Evolutionary conservation across 2,888 invertebrate genomes (phyloP), one percentile per base, ranked within the genome.

Genomic region (Stomorhina lunata): DNA sequence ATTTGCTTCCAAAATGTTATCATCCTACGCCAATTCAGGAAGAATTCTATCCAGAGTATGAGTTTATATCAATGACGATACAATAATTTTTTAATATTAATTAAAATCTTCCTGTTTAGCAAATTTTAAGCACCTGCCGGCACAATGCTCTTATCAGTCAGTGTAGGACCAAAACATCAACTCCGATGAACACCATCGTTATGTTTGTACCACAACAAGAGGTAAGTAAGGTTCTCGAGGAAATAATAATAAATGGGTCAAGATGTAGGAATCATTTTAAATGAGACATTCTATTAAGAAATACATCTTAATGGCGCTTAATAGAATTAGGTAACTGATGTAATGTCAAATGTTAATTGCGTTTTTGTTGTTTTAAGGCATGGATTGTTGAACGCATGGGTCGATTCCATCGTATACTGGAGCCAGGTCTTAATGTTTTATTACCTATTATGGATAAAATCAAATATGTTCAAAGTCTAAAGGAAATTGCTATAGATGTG

Each of bases 141-240:
- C 84, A 81, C 40, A 79, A 81, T 57, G 68, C 75, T 53, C 53
- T 84, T 22, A 63, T 82, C 32, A 83, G 65, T 45, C 84, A 84
- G 50, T 76, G 53, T 22, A 85, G 89, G 73, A 85, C 86, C 43
- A 89, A 89, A 82, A 85, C 89, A 12, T 93, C 93, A 17, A 95
- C 95, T 7, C 98, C 98, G 0, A 91, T 97, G 53, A 99, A 99
- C 92, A 98, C 98, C 6, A 92, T 97, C 82, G 92, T 99, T 75
- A 95, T 99, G 95, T 99, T 99, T 93, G 99, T 99, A 22, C 99
- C 99, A 3, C 99, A 99, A 91, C 99, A 99, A 93, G 99, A 99
- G 94, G 98, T 96, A 92, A 87, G 72, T 84, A n/a, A n/a, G n/a
- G n/a, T n/a, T n/a, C n/a, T n/a, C n/a, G n/a, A n/a, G 4, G 12